These are phyloP conservation scores for Apamea sordens DNA, from an alignment of 2,888 invertebrate species.

Conservation along the genomic window DNA sequence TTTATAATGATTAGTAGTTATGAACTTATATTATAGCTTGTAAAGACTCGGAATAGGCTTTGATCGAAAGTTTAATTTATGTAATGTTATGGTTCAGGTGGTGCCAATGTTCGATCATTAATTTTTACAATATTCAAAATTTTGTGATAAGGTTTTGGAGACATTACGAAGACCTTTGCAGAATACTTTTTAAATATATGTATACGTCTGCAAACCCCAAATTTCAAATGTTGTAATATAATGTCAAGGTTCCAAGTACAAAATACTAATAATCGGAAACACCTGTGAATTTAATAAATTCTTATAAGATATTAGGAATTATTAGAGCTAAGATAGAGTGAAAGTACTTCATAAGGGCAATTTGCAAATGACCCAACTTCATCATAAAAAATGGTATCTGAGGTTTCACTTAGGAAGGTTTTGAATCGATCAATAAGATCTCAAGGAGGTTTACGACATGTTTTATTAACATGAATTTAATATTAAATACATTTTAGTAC, in stretches of 20 bases:
- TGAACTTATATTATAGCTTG: conserved; percentile 33
- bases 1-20: conserved; percentile 64
- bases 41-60: conserved; percentile 48
- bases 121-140: conserved; percentile 14
- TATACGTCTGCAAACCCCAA: neutral
- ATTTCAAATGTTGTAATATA: neutral
- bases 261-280: neutral
- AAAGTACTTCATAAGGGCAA: neutral
- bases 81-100: conserved; percentile 26
- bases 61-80: conserved; percentile 56
- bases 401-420: neutral
- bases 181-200: neutral
- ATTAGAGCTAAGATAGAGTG: neutral
- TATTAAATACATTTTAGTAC: conserved; percentile 24
- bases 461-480: conserved; percentile 8
- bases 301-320: neutral
- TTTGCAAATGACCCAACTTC: neutral
- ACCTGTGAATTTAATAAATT: neutral
- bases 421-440: neutral
- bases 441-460: neutral
- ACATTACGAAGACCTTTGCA: neutral
- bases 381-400: neutral
- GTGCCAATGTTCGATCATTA: conserved; percentile 40
- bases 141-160: neutral
- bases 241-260: neutral